A percentile compares a stretch with the other conserved stretches of the same genome.
These are phyloP conservation scores for Hydractinia symbiolongicarpus DNA, from an alignment of 30 jellyfish, hydroid and myxozoan species.

Conservation along the genomic window DNA sequence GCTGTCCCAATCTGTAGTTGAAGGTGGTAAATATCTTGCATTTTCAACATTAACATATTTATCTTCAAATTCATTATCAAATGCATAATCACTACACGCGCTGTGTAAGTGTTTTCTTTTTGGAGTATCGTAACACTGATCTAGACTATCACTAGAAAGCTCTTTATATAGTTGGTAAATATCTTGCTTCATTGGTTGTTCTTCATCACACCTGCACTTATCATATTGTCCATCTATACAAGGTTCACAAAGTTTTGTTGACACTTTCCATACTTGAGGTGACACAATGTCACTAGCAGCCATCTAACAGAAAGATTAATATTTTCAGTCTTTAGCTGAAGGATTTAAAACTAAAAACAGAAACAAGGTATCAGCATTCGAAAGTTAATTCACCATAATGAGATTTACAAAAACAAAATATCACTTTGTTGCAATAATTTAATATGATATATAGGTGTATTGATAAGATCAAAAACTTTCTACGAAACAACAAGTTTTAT, in stretches of 20 bases:
- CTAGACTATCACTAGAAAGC: slow-evolving; percentile 34
- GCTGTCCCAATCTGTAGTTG: slow-evolving; percentile 31
- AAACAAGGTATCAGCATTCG: too few species aligned
- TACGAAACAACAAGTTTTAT: too few species aligned
- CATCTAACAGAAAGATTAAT: neutral
- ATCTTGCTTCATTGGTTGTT: neutral
- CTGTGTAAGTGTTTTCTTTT: neutral
- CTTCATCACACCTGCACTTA: slow-evolving; percentile 19
- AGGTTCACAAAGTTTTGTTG: slow-evolving; percentile 14
- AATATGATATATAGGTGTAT: too few species aligned
- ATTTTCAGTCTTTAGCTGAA: too few species aligned
- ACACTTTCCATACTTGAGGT: slow-evolving; percentile 17
- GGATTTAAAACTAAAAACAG: too few species aligned
- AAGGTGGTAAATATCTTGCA: slow-evolving; percentile 17
- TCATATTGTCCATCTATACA: slow-evolving; percentile 27
- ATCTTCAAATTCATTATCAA: slow-evolving; percentile 22
- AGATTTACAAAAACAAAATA: too few species aligned
- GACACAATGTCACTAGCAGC: slow-evolving; percentile 7
- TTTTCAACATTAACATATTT: neutral
- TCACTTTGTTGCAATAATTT: too few species aligned
- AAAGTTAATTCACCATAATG: too few species aligned
- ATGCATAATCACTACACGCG: slow-evolving; percentile 2
- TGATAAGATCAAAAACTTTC: too few species aligned
- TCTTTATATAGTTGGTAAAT: slow-evolving; percentile 15
- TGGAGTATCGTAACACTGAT: slow-evolving; percentile 5